Base-by-base conservation (phyloP, 2,797 vertebrate species). In the Neosalanx taihuensis region DNA sequence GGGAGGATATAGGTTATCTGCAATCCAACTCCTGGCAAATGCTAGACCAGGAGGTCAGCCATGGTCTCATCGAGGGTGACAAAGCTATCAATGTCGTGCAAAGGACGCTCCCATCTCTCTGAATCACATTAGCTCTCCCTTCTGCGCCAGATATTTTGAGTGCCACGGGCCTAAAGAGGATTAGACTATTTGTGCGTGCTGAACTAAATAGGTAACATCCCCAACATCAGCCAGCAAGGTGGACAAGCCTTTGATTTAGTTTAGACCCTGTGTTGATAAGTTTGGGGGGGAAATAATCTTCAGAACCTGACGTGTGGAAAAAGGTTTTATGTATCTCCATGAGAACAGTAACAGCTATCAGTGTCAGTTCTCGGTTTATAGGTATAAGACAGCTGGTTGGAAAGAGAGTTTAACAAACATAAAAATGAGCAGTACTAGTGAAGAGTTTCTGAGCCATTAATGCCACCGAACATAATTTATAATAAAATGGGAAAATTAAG, bases 191-290 rank as follows among this genome's bases (percentile, higher is more conserved):
- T 85, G 80, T 75, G 69, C 71, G 83, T 70, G 76, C 71, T 60
- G 69, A 79, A 83, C 59, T 83, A 86, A 84, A 88, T 30, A 81
- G 70, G 84, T 78, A 77, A 76, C 80, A 85, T 83, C 79, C 69
- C 70, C 74, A 77, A 82, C 81, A 72, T 82, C n/a, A 49, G 75
- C 73, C 81, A 79, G 87, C 72, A 80, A 6, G 69, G 37, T 76
- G 70, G 64, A 79, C 75, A 79, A 74, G 78, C 72, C 59, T 75
- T 76, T 69, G 3, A 2, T 41, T 79, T 64, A 26, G 23, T 26
- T 82, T 76, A 72, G 67, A 75, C 71, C 66, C 74, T 63, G 60
- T 62, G 64, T 73, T 76, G 58, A 64, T 5, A 5, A 6, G 7
- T n/a, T n/a, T 9, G 41, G 41, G 0, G 41, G 10, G 10, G 2